Percentiles rank a stretch among this genome's conserved stretches.
Conservation (phyloP, 2,797 vertebrate genomes). For the Acrossocheilus wenchowensis region DNA sequence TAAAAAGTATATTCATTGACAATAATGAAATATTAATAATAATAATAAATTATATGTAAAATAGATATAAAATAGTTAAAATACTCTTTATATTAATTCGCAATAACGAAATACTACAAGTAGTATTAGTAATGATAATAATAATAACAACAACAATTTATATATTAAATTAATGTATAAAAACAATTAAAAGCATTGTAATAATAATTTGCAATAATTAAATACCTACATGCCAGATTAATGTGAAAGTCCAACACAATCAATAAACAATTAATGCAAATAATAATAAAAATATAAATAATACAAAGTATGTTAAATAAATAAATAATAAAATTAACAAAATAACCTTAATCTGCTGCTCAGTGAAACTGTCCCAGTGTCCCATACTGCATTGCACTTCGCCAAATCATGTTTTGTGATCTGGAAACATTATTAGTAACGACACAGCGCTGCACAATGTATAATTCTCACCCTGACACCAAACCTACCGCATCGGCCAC, state of each 20-base stretch:
- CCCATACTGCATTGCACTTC: not conserved
- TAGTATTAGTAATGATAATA: not conserved
- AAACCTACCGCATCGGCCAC: conserved; percentile 90
- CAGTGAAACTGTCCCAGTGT: not conserved
- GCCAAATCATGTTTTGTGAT: not conserved
- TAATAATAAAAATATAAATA: too few relatives aligned
- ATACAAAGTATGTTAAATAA: too few relatives aligned
- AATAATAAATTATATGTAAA: not conserved
- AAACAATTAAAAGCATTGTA: not conserved
- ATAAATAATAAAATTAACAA: too few relatives aligned
- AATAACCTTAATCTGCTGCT: too few relatives aligned
- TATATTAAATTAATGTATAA: not conserved
- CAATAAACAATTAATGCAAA: too few relatives aligned
- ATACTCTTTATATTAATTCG: not conserved
- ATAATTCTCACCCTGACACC: not conserved
- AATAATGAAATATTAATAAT: too few relatives aligned
- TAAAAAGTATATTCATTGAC: too few relatives aligned
- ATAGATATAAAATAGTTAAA: not conserved
- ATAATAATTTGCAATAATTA: not conserved
- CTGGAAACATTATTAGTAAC: not conserved
- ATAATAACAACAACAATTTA: not conserved
- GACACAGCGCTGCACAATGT: conserved; percentile 15
- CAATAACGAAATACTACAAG: not conserved
- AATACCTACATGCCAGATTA: not conserved
- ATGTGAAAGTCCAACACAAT: too few relatives aligned